Base-by-base conservation (phyloP, 1,140 invertebrate genomes). In the Heliothis virescens region DNA sequence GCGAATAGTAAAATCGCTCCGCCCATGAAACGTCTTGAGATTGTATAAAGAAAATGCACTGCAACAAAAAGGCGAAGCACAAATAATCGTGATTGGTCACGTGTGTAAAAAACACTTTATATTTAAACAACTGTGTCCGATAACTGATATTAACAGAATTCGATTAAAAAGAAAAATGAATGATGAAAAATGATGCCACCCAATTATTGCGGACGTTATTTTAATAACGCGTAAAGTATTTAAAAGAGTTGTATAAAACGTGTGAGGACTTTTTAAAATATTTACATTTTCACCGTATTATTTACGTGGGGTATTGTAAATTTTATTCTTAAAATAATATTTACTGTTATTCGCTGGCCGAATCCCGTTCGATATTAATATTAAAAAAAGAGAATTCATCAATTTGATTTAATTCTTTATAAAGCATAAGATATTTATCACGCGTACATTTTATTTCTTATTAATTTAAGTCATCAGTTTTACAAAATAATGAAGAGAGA, bases 221-320 rank as follows among this genome's bases (percentile, higher is more conserved):
- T 52, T 69, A 69, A 52, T 69, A 69, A 69, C 48, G 48, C 48
- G 65, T 69, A 69, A 69, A 69, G 65, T 69, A 69, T 69, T 69
- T 69, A 69, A 69, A 69, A 69, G 65, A 69, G 65, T 52, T 69
- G 65, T 52, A 52, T 53, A 69, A 69, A 69, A 69, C 48, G 65
- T n/a, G 65, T 50, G 65, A 52, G 65, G 48, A 69, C 65, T 52
- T 52, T 69, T 69, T 69, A 69, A 65, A 69, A 69, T 69, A 52
- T 69, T 69, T 69, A 69, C 48, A 26, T 69, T 69, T 69, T 18
- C 65, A 52, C 47, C 18, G 65, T 52, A 53, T 69, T 69, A 69
- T 69, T 69, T 69, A 18, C 48, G 11, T 69, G 12, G 48, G 41
- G 18, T 29, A 18, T 11, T 26, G 47, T 26, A 50, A 52, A 53